These are phyloP conservation scores for Porites evermanni DNA, from an alignment of 92 coral and sea anemone species.

Conservation along the genomic window DNA sequence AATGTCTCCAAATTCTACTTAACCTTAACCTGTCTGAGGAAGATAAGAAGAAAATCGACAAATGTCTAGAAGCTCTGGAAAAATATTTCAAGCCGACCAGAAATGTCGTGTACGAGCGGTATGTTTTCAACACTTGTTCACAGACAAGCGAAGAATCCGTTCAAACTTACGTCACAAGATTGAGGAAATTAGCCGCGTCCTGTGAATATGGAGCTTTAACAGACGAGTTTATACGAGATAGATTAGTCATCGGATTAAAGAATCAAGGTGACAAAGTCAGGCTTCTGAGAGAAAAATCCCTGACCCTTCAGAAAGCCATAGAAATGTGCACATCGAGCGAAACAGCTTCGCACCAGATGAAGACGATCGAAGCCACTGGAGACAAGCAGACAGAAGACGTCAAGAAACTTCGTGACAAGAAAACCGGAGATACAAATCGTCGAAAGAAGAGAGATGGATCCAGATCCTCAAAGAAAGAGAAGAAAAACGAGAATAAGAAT, in stretches of 20 bases:
- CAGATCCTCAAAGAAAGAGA: too few relatives aligned
- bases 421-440: too few relatives aligned
- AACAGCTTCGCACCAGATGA: constrained; percentile 6
- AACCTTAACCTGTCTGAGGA: too few relatives aligned
- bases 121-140: constrained; percentile 53
- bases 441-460: too few relatives aligned
- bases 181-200: constrained; percentile 33
- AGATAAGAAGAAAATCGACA: neutral
- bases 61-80: constrained; percentile 14
- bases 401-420: too few relatives aligned
- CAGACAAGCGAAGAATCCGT: constrained; percentile 57
- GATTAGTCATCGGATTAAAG: constrained; percentile 6
- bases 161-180: constrained; percentile 42
- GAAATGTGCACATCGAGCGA: constrained; percentile 38
- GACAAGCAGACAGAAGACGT: too few relatives aligned
- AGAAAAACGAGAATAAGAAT: too few relatives aligned
- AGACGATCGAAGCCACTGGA: too few relatives aligned
- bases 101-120: constrained; percentile 48
- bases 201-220: constrained; percentile 61
- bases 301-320: constrained; percentile 42
- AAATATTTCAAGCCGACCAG: constrained; percentile 36
- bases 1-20: too few relatives aligned
- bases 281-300: constrained; percentile 35
- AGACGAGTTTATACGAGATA: constrained; percentile 59
- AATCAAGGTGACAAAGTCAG: constrained; percentile 1